Conservation (phyloP, 2,113 vertebrate genomes). For the Paraplagusia blochii region DNA sequence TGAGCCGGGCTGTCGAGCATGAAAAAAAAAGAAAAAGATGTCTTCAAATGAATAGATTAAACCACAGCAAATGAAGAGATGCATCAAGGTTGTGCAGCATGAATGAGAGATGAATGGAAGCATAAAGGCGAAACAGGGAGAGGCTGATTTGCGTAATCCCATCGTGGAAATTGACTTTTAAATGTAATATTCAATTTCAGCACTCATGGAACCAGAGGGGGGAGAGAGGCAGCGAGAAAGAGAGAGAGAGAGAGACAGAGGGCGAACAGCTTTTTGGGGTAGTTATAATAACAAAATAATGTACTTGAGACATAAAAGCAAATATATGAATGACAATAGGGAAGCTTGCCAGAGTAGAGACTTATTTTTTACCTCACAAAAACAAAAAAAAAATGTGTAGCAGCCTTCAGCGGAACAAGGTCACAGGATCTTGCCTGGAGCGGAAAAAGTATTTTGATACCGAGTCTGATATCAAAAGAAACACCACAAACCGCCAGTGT, state of each 20-base stretch:
- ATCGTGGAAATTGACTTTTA: slow-evolving; percentile 80
- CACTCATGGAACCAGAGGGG: slow-evolving; percentile 46
- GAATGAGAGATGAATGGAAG: slow-evolving; percentile 64
- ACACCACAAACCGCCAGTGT: slow-evolving; percentile 17
- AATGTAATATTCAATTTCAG: slow-evolving; percentile 79
- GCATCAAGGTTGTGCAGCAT: slow-evolving; percentile 71
- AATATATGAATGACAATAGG: slow-evolving; percentile 69
- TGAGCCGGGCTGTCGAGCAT: slow-evolving; percentile 57
- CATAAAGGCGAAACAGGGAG: slow-evolving; percentile 50
- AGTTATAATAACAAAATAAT: slow-evolving; percentile 81
- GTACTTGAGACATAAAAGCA: slow-evolving; percentile 77
- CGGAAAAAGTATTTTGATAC: slow-evolving; percentile 35
- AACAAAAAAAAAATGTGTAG: slow-evolving; percentile 55
- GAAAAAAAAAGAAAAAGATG: slow-evolving; percentile 69
- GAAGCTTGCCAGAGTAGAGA: slow-evolving; percentile 44
- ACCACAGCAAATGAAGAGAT: slow-evolving; percentile 76
- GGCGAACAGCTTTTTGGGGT: slow-evolving; percentile 58
- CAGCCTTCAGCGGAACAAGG: slow-evolving; percentile 63
- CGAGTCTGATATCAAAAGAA: slow-evolving; percentile 26
- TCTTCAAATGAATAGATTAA: slow-evolving; percentile 78
- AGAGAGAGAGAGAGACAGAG: slow-evolving; percentile 14
- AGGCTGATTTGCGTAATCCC: slow-evolving; percentile 79
- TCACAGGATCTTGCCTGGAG: slow-evolving; percentile 59
- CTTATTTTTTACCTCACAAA: slow-evolving; percentile 61
- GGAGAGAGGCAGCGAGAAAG: slow-evolving; percentile 13